phyloP scores from a whole-genome alignment of 2,797 vertebrate species.

The Crypturellus tataupa region DNA sequence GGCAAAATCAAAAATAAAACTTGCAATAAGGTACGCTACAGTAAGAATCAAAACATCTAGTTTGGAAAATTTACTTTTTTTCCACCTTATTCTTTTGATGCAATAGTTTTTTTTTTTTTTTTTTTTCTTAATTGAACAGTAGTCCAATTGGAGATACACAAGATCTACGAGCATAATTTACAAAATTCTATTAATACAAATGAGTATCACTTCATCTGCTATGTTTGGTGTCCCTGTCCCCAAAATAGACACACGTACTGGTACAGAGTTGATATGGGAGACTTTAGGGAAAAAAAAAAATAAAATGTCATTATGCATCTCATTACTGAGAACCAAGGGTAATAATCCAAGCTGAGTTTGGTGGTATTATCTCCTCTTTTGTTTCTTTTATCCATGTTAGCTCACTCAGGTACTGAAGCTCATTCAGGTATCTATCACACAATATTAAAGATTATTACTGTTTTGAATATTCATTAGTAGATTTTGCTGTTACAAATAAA shows the following conservation, averaged over 20 bases:
- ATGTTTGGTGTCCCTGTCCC: background rate
- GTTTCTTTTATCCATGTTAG: fast-evolving
- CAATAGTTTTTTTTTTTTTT: background rate
- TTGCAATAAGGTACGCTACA: background rate
- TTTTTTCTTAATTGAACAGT: background rate
- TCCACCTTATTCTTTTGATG: background rate
- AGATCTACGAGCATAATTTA: background rate
- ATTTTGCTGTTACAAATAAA: background rate
- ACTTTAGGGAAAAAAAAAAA: background rate
- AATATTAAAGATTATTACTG: background rate
- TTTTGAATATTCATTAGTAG: background rate
- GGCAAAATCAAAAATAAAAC: background rate
- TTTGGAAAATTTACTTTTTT: background rate
- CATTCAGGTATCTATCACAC: background rate
- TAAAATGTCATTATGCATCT: background rate
- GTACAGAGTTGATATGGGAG: background rate
- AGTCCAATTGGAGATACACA: fast-evolving
- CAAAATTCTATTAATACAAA: background rate
- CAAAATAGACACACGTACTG: background rate
- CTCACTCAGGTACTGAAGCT: background rate
- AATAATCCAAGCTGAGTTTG: background rate
- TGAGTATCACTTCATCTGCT: background rate
- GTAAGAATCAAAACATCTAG: background rate
- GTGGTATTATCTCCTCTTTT: background rate
- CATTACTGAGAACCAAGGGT: background rate